Conservation (phyloP, 64 coral and sea anemone genomes). For the Stichodactyla helianthus region DNA sequence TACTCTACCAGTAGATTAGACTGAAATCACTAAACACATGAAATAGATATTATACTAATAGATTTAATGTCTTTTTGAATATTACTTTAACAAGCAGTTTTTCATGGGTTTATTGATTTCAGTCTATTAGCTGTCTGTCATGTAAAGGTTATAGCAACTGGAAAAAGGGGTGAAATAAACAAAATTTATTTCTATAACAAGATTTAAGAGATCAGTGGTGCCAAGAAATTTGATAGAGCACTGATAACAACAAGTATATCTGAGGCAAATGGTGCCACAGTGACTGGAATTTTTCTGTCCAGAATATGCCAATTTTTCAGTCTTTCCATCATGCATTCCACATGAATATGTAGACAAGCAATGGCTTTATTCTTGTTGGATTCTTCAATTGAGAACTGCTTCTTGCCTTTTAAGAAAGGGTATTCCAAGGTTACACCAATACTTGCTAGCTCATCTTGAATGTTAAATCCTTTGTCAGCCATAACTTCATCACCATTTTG, state of each 20-base stretch:
- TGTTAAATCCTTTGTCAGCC: conserved; percentile 16
- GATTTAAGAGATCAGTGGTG: neutral
- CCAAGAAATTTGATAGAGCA: conserved; percentile 48
- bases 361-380: conserved; percentile 24
- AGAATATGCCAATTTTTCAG: conserved; percentile 60
- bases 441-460: conserved; percentile 32
- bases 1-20: too few species aligned
- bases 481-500: neutral
- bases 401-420: conserved; percentile 33
- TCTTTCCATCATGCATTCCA: conserved; percentile 49
- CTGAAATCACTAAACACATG: too few species aligned
- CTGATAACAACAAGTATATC: conserved; percentile 32
- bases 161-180: too few species aligned
- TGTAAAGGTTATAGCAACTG: too few species aligned
- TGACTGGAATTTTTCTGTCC: conserved; percentile 27
- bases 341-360: conserved; percentile 44
- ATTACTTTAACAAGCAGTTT: too few species aligned
- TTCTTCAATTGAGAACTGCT: conserved; percentile 34
- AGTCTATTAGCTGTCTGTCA: too few species aligned
- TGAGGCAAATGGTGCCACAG: conserved; percentile 28
- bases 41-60: too few species aligned
- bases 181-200: too few species aligned
- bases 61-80: too few species aligned
- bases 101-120: too few species aligned
- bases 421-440: conserved; percentile 29